phyloP scores from a whole-genome alignment of 2,888 invertebrate species.

The Dascillus cervinus region DNA sequence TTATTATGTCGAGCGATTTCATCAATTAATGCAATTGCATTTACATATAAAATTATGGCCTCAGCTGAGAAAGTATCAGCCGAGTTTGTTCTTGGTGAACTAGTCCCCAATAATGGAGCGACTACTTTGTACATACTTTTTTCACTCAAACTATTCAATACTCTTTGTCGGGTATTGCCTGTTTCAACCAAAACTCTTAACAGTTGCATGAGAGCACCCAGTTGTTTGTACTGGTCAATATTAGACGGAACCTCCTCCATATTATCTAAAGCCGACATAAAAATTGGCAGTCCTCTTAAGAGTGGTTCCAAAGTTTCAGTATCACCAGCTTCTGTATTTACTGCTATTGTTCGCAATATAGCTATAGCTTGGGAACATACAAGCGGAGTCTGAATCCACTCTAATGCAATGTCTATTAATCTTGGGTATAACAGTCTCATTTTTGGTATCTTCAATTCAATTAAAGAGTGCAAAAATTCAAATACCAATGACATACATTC shows the following conservation, averaged over 20 bases:
- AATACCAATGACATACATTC: constrained; percentile 46
- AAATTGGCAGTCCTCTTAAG: constrained; percentile 36
- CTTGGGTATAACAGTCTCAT: constrained; percentile 38
- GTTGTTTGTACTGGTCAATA: constrained; percentile 36
- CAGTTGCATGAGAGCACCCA: constrained; percentile 45
- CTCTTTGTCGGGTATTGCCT: constrained; percentile 31
- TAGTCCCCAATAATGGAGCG: constrained; percentile 35
- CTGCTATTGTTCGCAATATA: constrained; percentile 39
- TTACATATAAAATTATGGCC: constrained; percentile 42
- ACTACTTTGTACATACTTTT: constrained; percentile 40
- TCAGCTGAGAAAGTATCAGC: constrained; percentile 34
- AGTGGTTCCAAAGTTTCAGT: constrained; percentile 30
- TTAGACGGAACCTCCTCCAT: constrained; percentile 25
- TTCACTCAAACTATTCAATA: constrained; percentile 38
- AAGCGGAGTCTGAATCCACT: constrained; percentile 44
- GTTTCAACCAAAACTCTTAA: constrained; percentile 41
- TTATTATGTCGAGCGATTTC: constrained; percentile 41
- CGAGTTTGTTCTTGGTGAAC: constrained; percentile 20
- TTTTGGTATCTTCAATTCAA: constrained; percentile 40
- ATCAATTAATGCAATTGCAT: constrained; percentile 44
- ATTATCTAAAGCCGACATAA: constrained; percentile 39
- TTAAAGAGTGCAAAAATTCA: constrained; percentile 45
- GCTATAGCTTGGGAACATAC: constrained; percentile 42
- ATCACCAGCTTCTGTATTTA: constrained; percentile 28
- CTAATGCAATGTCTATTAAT: constrained; percentile 41